phyloP scores from a whole-genome alignment of 2,113 vertebrate species.

The Todiramphus chloris region DNA sequence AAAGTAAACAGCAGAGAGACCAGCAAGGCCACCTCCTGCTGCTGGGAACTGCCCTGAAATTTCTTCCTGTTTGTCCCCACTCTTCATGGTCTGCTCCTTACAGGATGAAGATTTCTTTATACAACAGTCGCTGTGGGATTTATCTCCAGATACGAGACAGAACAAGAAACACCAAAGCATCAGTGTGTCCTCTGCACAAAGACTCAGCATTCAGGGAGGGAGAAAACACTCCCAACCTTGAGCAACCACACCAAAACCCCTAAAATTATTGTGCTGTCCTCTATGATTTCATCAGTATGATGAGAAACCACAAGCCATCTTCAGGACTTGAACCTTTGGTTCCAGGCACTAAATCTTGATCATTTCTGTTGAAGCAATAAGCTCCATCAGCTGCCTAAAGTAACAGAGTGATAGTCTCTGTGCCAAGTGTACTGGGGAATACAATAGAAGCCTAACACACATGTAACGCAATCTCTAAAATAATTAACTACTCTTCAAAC shows the following conservation, averaged over 20 bases:
- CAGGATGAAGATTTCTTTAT: not conserved
- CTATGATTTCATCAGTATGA: not conserved
- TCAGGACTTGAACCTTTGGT: not conserved
- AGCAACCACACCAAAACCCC: not conserved
- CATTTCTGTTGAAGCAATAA: not conserved
- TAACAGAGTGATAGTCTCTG: not conserved
- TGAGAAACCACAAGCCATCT: not conserved
- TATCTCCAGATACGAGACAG: not conserved
- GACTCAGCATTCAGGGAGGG: not conserved
- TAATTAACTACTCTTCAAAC: slow-evolving; percentile 55
- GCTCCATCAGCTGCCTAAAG: not conserved
- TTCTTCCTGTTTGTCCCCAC: slow-evolving; percentile 27
- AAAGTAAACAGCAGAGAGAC: slow-evolving; percentile 46
- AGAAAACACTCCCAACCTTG: not conserved
- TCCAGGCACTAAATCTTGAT: not conserved
- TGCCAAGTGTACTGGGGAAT: not conserved
- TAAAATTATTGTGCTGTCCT: not conserved
- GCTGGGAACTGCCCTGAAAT: slow-evolving; percentile 44
- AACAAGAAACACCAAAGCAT: not conserved
- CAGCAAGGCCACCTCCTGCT: slow-evolving; percentile 55
- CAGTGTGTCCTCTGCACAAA: not conserved
- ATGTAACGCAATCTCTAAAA: slow-evolving; percentile 39
- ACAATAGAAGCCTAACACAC: not conserved
- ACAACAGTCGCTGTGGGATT: not conserved
- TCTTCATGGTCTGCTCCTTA: not conserved